Percentiles rank a stretch among this genome's conserved stretches.
phyloP scores from a whole-genome alignment of 2,113 vertebrate genomes.

The Vidua macroura region DNA sequence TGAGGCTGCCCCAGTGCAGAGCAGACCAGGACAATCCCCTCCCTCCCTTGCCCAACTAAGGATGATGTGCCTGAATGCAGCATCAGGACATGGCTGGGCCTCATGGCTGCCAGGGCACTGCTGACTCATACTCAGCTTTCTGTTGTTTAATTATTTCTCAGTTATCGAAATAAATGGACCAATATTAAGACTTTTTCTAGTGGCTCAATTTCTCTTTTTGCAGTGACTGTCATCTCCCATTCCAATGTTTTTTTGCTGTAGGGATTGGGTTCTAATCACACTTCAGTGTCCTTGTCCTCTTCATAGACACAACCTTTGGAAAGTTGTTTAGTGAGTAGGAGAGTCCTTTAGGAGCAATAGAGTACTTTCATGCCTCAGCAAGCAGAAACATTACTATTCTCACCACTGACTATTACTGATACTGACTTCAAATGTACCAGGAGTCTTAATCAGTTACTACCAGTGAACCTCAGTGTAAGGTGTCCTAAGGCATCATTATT shows the following conservation, averaged over 20 bases:
- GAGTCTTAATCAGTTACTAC: background rate
- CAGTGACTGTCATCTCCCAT: background rate
- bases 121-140: background rate
- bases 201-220: background rate
- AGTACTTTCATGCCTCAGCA: background rate
- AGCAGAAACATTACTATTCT: background rate
- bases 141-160: background rate
- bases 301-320: background rate
- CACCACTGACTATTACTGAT: background rate
- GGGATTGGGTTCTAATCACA: background rate
- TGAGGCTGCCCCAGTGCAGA: background rate
- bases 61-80: background rate
- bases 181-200: background rate
- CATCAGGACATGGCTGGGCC: background rate
- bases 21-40: background rate
- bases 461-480: background rate
- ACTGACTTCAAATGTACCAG: background rate
- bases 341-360: background rate
- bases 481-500: background rate
- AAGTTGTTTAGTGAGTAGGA: background rate
- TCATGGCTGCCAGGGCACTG: background rate
- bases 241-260: background rate
- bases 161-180: background rate
- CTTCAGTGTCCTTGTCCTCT: background rate
- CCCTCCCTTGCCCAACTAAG: rapidly evolving